Evolutionary conservation across 35 echinoderm and acorn worm genomes (phyloP), one percentile per base, ranked within the genome.

Genomic region (Ptychodera flava): DNA sequence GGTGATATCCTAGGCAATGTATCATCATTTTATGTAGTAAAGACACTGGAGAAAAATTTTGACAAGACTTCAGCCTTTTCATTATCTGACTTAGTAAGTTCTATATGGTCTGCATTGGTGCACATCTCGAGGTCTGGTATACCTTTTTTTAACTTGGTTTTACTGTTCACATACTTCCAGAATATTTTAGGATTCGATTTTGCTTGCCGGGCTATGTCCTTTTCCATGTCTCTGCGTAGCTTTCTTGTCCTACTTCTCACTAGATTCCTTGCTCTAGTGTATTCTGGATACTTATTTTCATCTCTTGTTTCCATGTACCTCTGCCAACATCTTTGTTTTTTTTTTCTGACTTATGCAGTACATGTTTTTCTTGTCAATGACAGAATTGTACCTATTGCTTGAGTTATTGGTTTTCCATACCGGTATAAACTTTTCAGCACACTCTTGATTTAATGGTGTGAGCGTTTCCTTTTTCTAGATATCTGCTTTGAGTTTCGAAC

Each of bases 171-270:
- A 33, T 81, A 81, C 16, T 34, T 81, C 80, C 16, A 81, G n/a
- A 81, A 81, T 1, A 2, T 81, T 81, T 81, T 81, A 32, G 80
- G 80, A 28, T 81, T 81, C 2, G 80, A 81, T 32, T 81, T 81
- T 14, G 80, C 14, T 33, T 81, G 80, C 0, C 33, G 80, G 1
- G 80, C 80, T 34, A 81, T 81, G 35, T 81, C 28, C 31, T 81
- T 81, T 32, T 81, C 80, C 16, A 81, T 31, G 15, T 32, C 28
- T 77, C 35, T 15, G 35, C 31, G 1, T 31, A 81, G 33, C 80
- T 81, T 16, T 34, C 31, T 34, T 81, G 14, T 16, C 35, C 35
- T 31, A n/a, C n/a, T n/a, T n/a, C n/a, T n/a, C n/a, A n/a, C n/a
- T n/a, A n/a, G n/a, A n/a, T n/a, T n/a, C n/a, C 80, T 1, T 34